A percentile compares a stretch with the other conserved stretches of the same genome.
Evolutionary conservation across 1,140 invertebrate species (phyloP).

Genomic region (Sipha flava): DNA sequence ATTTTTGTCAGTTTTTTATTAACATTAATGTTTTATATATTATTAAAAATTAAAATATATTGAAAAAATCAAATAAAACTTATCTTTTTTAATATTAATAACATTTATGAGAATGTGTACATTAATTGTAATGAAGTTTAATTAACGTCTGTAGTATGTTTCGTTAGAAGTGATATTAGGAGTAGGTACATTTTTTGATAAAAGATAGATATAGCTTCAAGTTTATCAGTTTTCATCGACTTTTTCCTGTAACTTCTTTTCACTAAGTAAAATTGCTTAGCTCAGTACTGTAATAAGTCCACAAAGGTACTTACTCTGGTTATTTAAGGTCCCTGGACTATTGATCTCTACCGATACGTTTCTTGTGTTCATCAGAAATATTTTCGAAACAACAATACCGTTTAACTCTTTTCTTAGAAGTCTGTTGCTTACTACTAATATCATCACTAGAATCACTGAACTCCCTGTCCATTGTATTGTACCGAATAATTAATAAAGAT

Average conservation of each 20-base stretch:
- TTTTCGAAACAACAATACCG: slow-evolving; percentile 29
- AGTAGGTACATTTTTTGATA: slow-evolving; percentile 14
- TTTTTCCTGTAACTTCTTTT: slow-evolving; percentile 8
- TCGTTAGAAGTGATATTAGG: slow-evolving; percentile 30
- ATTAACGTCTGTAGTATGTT: slow-evolving; percentile 3
- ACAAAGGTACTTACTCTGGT: neutral
- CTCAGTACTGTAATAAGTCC: neutral
- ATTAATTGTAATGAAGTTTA: slow-evolving; percentile 25
- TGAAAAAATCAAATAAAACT: too few relatives aligned
- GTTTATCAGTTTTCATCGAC: neutral
- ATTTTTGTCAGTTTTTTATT: too few relatives aligned
- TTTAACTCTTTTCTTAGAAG: neutral
- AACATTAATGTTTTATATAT: too few relatives aligned
- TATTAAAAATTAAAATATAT: too few relatives aligned
- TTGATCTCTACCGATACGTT: neutral
- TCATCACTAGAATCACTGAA: neutral
- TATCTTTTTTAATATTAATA: too few relatives aligned
- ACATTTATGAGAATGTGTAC: slow-evolving; percentile 15
- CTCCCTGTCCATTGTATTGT: neutral
- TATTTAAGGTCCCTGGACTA: neutral
- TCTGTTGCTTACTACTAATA: neutral
- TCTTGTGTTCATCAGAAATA: neutral
- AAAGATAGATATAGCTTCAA: slow-evolving; percentile 18
- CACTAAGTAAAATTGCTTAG: slow-evolving; percentile 21
- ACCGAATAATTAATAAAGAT: too few relatives aligned